Conservation (phyloP, 2,797 vertebrate genomes). For the Brotula barbata region DNA sequence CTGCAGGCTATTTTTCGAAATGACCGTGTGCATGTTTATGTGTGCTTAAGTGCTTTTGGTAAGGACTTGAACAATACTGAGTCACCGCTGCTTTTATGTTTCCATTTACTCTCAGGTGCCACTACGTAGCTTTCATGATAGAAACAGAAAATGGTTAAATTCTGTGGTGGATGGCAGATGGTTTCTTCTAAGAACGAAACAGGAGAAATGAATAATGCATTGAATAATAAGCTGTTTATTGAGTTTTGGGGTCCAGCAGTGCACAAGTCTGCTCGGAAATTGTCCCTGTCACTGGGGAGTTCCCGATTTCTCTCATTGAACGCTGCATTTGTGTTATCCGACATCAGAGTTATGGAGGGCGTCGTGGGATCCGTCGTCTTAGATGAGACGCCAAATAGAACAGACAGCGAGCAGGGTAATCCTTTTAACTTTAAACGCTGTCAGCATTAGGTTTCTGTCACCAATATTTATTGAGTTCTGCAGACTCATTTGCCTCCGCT, state of each 20-base stretch:
- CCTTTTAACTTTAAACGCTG: conserved; percentile 18
- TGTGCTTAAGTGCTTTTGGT: conserved; percentile 1
- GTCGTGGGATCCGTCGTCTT: conserved; percentile 32
- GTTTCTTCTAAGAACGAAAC: conserved; percentile 31
- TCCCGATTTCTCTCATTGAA: conserved; percentile 29
- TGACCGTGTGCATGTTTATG: conserved; percentile 6
- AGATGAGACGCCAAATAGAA: conserved; percentile 42
- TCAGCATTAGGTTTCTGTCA: conserved; percentile 27
- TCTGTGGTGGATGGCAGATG: conserved; percentile 47
- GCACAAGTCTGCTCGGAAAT: conserved; percentile 23
- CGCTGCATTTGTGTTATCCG: conserved; percentile 9
- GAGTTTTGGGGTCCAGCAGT: conserved; percentile 27
- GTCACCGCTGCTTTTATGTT: conserved; percentile 50
- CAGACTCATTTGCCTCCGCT: conserved; percentile 2
- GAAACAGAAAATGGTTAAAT: conserved; percentile 49
- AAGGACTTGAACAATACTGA: conserved; percentile 44
- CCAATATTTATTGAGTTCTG: conserved; percentile 8
- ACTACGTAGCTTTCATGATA: conserved; percentile 28
- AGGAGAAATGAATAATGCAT: conserved; percentile 37
- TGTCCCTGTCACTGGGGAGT: conserved; percentile 45
- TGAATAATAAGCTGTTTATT: conserved; percentile 61
- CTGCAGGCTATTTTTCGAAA: conserved; percentile 29
- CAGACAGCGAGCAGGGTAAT: conserved; percentile 10
- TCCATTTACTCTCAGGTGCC: conserved; percentile 49
- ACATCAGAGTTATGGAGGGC: conserved; percentile 33